Conservation (phyloP, 2,113 vertebrate species). For the Periophthalmodon schlosseri region DNA sequence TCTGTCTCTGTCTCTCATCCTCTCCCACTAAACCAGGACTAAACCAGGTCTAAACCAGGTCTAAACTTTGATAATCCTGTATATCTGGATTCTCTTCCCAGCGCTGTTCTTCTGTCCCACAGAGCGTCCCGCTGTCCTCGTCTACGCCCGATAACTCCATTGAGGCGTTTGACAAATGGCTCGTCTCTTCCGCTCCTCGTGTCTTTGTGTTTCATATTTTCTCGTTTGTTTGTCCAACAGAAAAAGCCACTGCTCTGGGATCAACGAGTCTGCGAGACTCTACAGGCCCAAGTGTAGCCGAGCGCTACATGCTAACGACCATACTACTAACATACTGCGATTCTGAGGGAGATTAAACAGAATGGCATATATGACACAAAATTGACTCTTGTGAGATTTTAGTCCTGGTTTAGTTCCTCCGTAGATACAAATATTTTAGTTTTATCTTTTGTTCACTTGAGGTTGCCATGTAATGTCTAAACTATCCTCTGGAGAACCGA, state of each 20-base stretch:
- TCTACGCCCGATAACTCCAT: not conserved
- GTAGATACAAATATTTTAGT: no score
- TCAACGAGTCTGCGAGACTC: not conserved
- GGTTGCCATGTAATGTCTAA: no score
- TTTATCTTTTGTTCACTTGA: no score
- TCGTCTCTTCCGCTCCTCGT: not conserved
- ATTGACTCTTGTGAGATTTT: no score
- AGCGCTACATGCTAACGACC: conserved; percentile 8
- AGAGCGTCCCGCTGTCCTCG: conserved; percentile 10
- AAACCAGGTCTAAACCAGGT: not conserved
- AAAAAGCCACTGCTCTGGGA: not conserved
- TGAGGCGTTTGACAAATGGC: not conserved
- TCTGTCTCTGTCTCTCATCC: no score
- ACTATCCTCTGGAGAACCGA: no score
- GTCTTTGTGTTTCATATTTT: not conserved
- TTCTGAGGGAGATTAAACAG: not conserved
- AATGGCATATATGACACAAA: no score
- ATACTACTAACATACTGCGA: conserved; percentile 31
- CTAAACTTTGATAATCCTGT: not conserved
- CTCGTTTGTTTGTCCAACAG: not conserved
- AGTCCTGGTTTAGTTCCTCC: no score
- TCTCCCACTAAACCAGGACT: no score
- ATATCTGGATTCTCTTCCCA: not conserved
- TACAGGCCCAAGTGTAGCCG: conserved; percentile 1
- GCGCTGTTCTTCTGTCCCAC: conserved; percentile 1